Evolutionary conservation across 2,113 vertebrate genomes (phyloP).

Genomic region (Crotalus viridis): DNA sequence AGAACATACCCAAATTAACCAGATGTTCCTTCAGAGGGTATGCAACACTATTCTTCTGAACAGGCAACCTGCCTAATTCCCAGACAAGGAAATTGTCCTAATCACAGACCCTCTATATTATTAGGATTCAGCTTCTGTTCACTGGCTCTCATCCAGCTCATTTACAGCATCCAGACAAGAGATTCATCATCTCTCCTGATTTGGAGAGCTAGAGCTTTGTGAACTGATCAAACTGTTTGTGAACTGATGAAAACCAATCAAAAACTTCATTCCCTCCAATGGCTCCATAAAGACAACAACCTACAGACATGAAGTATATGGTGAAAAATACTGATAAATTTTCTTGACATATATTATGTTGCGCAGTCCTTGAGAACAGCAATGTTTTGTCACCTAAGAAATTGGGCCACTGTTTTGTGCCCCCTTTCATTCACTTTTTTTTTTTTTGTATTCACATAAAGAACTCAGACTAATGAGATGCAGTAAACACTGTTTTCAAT

Average conservation of each 20-base stretch:
- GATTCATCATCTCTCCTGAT: neutral
- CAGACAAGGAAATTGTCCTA: neutral
- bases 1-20: neutral
- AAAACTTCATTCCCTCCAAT: neutral
- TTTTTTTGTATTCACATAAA: slow-evolving; percentile 17
- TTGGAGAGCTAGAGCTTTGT: neutral
- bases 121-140: neutral
- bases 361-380: neutral
- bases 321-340: neutral
- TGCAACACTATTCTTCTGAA: neutral
- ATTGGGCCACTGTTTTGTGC: neutral
- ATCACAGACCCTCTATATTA: neutral
- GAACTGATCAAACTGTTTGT: neutral
- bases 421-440: neutral
- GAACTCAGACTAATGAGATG: slow-evolving; percentile 19
- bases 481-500: neutral
- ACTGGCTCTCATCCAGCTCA: neutral
- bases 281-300: neutral
- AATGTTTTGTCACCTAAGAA: neutral
- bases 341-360: neutral
- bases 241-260: neutral
- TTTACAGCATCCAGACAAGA: neutral
- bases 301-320: neutral
- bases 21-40: neutral
- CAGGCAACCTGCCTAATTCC: neutral